These are phyloP conservation scores for Pyrocephalus nanus DNA, from an alignment of 2,797 vertebrate species.

Conservation along the genomic window DNA sequence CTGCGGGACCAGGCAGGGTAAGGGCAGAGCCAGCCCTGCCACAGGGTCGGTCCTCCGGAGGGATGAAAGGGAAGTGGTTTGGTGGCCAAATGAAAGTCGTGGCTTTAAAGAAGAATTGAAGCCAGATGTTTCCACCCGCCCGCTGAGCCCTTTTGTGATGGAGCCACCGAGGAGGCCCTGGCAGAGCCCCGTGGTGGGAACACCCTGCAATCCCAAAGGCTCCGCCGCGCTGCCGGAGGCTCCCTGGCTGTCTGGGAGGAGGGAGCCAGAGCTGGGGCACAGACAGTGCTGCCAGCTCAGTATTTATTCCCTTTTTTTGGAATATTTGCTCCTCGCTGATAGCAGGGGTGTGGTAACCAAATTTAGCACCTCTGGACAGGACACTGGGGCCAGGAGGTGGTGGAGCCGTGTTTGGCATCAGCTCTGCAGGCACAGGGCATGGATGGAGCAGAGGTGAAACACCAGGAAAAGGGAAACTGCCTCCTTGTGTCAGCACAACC, in stretches of 20 bases:
- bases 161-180: conserved; percentile 6
- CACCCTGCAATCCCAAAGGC: neutral
- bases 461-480: neutral
- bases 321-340: neutral
- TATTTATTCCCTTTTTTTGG: neutral
- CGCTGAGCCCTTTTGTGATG: conserved; percentile 28
- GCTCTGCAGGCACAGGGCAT: neutral
- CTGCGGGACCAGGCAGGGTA: neutral
- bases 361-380: neutral
- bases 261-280: neutral
- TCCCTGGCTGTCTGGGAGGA: neutral
- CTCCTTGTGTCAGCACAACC: neutral
- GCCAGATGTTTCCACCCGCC: conserved; percentile 57
- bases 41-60: neutral
- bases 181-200: neutral
- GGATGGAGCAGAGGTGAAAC: neutral
- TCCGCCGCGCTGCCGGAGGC: neutral
- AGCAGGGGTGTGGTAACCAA: neutral
- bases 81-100: conserved; percentile 35
- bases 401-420: neutral
- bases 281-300: neutral
- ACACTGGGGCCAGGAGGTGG: neutral
- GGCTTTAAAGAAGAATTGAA: conserved; percentile 44
- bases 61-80: conserved; percentile 59
- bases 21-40: conserved; percentile 34